A percentile compares a stretch with the other conserved stretches of the same genome.
These are phyloP conservation scores for Tenthredo notha DNA, from an alignment of 2,888 invertebrate genomes.

Conservation along the genomic window DNA sequence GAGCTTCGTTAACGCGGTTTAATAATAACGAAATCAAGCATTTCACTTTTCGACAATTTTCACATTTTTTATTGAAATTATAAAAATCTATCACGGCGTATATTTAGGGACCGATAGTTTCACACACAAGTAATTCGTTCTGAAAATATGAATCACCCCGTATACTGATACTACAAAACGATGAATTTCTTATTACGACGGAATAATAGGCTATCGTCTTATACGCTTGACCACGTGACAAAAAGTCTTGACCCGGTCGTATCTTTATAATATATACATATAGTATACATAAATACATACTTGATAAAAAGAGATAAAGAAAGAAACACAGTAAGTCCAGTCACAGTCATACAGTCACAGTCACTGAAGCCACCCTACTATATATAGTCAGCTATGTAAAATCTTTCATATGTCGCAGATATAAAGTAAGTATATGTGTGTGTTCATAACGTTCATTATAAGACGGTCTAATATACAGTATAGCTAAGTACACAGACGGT, in stretches of 20 bases:
- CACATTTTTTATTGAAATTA: not conserved
- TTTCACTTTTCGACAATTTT: not conserved
- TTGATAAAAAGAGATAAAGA: not conserved
- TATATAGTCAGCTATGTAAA: not conserved
- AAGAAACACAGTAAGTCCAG: not conserved
- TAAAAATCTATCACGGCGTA: too few relatives aligned
- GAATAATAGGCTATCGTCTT: not conserved
- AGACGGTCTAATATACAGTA: not conserved
- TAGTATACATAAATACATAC: not conserved
- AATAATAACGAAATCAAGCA: not conserved
- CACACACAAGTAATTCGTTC: too few relatives aligned
- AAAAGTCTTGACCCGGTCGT: not conserved
- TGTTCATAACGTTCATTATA: not conserved
- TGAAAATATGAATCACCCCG: too few relatives aligned
- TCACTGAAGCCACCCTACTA: not conserved
- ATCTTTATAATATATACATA: not conserved
- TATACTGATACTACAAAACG: not conserved
- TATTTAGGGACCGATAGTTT: too few relatives aligned
- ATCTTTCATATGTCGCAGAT: not conserved
- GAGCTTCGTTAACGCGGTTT: not conserved
- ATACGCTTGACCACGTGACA: not conserved
- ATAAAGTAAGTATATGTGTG: not conserved
- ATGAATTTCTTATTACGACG: not conserved
- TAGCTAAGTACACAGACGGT: not conserved
- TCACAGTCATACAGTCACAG: constrained; percentile 1